Evolutionary conservation across 2,888 invertebrate species (phyloP).

Genomic region (Empis stercorea): DNA sequence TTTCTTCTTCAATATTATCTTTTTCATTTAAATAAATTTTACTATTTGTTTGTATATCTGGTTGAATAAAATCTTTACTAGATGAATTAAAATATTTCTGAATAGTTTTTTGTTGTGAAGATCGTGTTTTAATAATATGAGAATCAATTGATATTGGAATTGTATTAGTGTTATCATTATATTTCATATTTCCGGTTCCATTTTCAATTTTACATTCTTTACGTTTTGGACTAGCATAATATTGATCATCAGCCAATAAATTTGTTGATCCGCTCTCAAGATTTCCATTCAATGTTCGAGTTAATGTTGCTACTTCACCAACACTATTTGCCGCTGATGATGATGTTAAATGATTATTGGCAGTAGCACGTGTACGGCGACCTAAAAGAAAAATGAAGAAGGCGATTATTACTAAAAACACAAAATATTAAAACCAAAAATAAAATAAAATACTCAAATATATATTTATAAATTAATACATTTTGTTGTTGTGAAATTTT

Average conservation of each 20-base stretch:
- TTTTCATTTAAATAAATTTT: background rate
- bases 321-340: background rate
- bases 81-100: constrained; percentile 7
- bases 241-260: constrained; percentile 26
- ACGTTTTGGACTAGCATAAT: constrained; percentile 35
- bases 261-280: background rate
- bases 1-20: background rate
- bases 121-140: background rate
- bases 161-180: constrained; percentile 3
- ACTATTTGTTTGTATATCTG: background rate
- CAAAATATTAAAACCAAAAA: too few relatives aligned
- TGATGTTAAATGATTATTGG: background rate
- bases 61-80: background rate
- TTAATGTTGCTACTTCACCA: background rate
- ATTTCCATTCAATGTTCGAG: background rate
- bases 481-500: too few relatives aligned
- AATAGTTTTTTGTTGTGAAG: constrained; percentile 12
- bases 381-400: constrained; percentile 2
- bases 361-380: constrained; percentile 5
- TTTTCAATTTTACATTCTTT: constrained; percentile 35
- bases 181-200: constrained; percentile 4
- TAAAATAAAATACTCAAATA: too few relatives aligned
- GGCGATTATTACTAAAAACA: too few relatives aligned
- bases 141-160: background rate
- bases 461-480: too few relatives aligned